phyloP scores from a whole-genome alignment of 2,113 vertebrate genomes.

The Gopherus flavomarginatus region DNA sequence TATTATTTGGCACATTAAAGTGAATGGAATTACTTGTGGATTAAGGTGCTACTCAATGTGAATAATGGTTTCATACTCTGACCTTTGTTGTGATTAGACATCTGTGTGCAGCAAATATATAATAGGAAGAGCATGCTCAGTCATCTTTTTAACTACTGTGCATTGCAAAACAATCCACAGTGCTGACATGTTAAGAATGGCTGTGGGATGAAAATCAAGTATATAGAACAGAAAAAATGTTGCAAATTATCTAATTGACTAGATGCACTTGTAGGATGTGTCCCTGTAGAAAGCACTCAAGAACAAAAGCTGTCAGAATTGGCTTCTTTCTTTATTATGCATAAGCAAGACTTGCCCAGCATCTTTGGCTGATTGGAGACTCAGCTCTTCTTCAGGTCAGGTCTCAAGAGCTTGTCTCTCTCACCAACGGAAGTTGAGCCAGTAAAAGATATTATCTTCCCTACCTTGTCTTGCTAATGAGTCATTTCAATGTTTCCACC shows the following conservation, averaged over 20 bases:
- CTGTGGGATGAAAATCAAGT: fast-evolving
- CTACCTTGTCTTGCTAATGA: background rate
- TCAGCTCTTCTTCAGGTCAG: background rate
- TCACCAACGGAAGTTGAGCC: background rate
- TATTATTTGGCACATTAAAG: background rate
- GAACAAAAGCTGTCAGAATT: background rate
- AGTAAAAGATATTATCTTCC: background rate
- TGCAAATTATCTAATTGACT: background rate
- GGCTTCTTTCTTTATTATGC: background rate
- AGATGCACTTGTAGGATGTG: background rate
- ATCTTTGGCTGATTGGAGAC: background rate
- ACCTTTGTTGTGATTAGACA: background rate
- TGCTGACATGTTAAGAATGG: background rate
- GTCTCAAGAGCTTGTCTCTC: background rate
- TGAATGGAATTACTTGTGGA: background rate
- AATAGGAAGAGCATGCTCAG: background rate
- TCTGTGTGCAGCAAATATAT: background rate
- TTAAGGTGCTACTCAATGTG: background rate
- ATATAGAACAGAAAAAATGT: background rate
- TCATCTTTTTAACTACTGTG: background rate
- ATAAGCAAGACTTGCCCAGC: background rate
- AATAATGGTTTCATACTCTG: background rate
- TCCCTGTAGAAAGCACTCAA: background rate
- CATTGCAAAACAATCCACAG: background rate
- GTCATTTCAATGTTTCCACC: background rate